These are phyloP conservation scores for Tachysurus fulvidraco DNA, from an alignment of 2,113 vertebrate genomes.

Conservation along the genomic window DNA sequence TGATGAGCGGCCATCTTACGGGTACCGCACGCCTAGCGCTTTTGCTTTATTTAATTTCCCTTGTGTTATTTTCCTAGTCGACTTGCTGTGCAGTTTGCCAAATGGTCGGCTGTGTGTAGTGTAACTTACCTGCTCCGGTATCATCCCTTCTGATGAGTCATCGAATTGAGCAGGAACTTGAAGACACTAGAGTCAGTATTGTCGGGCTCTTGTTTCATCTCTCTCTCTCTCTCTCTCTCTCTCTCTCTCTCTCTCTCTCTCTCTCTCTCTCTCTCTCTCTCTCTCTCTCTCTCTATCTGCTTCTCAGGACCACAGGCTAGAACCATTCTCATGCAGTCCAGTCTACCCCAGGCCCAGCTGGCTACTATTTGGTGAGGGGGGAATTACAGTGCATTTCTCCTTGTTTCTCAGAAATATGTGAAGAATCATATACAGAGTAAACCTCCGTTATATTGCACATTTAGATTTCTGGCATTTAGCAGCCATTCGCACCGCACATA, in stretches of 20 bases:
- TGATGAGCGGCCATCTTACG: conserved; percentile 96
- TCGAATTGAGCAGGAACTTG: conserved; percentile 15
- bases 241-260: too few relatives aligned
- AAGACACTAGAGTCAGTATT: conserved; percentile 21
- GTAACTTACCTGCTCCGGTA: not conserved
- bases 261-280: conserved; percentile 13
- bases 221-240: not conserved
- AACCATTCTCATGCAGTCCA: conserved; percentile 99
- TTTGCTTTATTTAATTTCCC: not conserved
- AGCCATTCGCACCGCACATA: not conserved
- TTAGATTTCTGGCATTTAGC: too few relatives aligned
- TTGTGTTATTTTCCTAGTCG: not conserved
- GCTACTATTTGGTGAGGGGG: conserved; percentile 91
- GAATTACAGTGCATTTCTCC: not conserved
- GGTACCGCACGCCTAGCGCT: conserved; percentile 70
- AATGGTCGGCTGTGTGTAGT: not conserved
- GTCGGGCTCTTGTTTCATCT: not conserved
- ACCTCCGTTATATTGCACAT: not conserved
- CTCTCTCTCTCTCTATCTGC: not conserved
- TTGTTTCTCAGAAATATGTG: not conserved
- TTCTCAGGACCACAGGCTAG: conserved; percentile 91
- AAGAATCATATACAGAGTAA: not conserved
- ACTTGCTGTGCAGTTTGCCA: too few relatives aligned
- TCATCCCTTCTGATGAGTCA: conserved; percentile 22
- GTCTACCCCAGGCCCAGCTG: conserved; percentile 93